Evolutionary conservation across 2,888 invertebrate genomes (phyloP).

Genomic region (Entomobrya proxima): DNA sequence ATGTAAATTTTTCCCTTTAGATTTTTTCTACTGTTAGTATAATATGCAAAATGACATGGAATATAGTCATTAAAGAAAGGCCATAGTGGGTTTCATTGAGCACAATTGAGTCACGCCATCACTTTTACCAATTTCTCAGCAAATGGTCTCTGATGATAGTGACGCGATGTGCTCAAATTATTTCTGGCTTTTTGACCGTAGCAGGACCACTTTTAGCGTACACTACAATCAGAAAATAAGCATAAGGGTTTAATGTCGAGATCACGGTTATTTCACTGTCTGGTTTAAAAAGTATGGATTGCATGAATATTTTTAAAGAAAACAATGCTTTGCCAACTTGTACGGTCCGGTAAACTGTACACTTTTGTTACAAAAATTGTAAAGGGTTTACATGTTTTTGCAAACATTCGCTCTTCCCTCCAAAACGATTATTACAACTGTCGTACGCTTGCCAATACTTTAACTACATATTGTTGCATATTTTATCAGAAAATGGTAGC

Average conservation of each 20-base stretch:
- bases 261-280: too few relatives aligned
- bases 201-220: neutral
- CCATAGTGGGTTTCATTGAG: slow-evolving; percentile 6
- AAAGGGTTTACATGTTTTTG: too few relatives aligned
- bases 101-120: slow-evolving; percentile 17
- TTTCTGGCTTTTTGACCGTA: slow-evolving; percentile 19
- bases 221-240: too few relatives aligned
- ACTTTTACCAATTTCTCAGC: slow-evolving; percentile 12
- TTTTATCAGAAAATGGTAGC: slow-evolving; percentile 24
- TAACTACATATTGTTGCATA: neutral
- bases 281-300: too few relatives aligned
- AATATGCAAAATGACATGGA: neutral
- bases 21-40: neutral
- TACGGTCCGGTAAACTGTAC: too few relatives aligned
- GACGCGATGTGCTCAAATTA: slow-evolving; percentile 13
- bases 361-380: too few relatives aligned
- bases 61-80: slow-evolving; percentile 20
- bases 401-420: too few relatives aligned
- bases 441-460: neutral
- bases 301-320: too few relatives aligned
- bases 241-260: too few relatives aligned
- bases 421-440: neutral
- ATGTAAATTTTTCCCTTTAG: neutral
- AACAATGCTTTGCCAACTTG: too few relatives aligned
- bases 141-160: neutral